Conservation (phyloP, 2,888 invertebrate genomes). For the Parasteatoda lunata region DNA sequence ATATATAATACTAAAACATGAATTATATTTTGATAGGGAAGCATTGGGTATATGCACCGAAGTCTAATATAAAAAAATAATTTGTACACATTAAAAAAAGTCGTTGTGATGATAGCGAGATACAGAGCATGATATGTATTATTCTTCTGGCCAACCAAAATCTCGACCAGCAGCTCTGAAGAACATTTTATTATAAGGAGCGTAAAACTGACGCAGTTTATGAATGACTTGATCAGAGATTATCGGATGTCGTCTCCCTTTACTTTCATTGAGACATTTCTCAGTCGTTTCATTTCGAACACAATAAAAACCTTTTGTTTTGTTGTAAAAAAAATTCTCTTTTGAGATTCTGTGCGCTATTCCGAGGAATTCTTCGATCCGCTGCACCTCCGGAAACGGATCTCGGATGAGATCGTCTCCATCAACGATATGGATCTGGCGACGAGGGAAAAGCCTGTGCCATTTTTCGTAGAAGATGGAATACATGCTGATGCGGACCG, state of each 20-base stretch:
- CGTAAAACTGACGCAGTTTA: slow-evolving; percentile 88
- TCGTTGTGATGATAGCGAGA: background rate
- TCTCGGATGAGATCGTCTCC: slow-evolving; percentile 93
- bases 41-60: background rate
- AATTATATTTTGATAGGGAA: background rate
- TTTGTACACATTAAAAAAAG: background rate
- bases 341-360: slow-evolving; percentile 83
- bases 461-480: slow-evolving; percentile 91
- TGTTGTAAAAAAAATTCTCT: slow-evolving; percentile 96
- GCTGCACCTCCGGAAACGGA: slow-evolving; percentile 88
- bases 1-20: no score
- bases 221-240: slow-evolving; percentile 87
- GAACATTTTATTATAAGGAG: slow-evolving; percentile 92
- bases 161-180: slow-evolving; percentile 93
- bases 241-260: slow-evolving; percentile 87
- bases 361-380: slow-evolving; percentile 90
- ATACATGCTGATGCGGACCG: slow-evolving; percentile 85
- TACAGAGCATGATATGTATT: slow-evolving; percentile 34
- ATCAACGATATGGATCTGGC: slow-evolving; percentile 95
- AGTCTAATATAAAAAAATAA: background rate
- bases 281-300: slow-evolving; percentile 77
- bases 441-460: slow-evolving; percentile 92
- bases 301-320: slow-evolving; percentile 97
- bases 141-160: slow-evolving; percentile 90
- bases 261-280: slow-evolving; percentile 93